Evolutionary conservation across 2,113 vertebrate genomes (phyloP), one percentile per base, ranked within the genome.

Genomic region (Asarcornis scutulata): DNA sequence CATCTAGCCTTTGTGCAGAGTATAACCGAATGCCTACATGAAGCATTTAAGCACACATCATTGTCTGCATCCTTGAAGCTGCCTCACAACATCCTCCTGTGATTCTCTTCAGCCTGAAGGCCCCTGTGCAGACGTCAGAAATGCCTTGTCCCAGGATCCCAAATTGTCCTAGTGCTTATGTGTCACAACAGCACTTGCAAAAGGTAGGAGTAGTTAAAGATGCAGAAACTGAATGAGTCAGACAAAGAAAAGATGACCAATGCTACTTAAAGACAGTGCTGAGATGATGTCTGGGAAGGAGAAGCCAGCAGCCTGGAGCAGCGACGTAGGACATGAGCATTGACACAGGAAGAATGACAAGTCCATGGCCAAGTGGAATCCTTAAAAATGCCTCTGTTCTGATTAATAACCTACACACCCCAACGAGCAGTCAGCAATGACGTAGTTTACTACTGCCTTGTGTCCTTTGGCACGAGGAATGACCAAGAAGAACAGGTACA

Each of bases 321-420:
- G 22, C 34, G 29, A 32, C 6, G 21, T 21, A n/a, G 31, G 21
- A 46, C 8, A 5, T 17, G 21, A 46, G 66, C 20, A 46, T 13
- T 36, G 34, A 50, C 34, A 36, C 9, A 5, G 48, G 27, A 5
- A 11, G 25, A 7, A 71, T 20, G 31, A 53, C 18, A 53, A 38
- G 48, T 53, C 50, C 31, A 34, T 4, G 40, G 53, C n/a, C 46
- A 46, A 2, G 1, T 0, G 0, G 53, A 38, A 69, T 27, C 2
- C 0, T 4, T 74, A n/a, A 79, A 80, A 22, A 72, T 13, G 46
- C 29, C 42, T 48, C 40, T 67, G 6, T 31, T 42, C 62, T 72
- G 26, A 64, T 22, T 6, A 75, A 15, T 25, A 75, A 23, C 32
- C 42, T 4, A 27, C n/a, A 52, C 14, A 16, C 22, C 31, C 16